Evolutionary conservation across 1,140 invertebrate genomes (phyloP), one percentile per base, ranked within the genome.

Genomic region (Nasonia giraulti): DNA sequence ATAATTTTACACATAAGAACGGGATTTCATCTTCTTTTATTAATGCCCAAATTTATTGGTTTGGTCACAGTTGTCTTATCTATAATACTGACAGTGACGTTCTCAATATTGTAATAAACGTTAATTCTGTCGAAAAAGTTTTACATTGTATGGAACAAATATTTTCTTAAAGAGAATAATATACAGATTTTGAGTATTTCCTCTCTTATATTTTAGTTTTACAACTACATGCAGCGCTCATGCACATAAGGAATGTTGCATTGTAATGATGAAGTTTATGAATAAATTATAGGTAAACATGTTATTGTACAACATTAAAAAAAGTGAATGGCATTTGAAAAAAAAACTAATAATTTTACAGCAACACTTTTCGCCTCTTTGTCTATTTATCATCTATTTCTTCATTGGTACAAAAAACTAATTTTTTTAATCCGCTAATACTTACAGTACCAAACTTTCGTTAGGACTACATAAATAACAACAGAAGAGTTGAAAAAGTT

Each of bases 21-120:
- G 27, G 2, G 10, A 62, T 40, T 37, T 73, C 2, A 55, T 75
- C 1, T 47, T 69, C 4, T 73, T 71, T 47, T 66, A 14, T 62
- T 74, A 75, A 75, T 69, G 73, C 23, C 71, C 71, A 69, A 73
- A 73, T 44, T 3, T 33, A 33, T 73, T 85, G 23, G 47, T 79
- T n/a, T 33, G 23, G 68, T 80, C 14, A 82, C n/a, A 74, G 31
- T n/a, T 82, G 50, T 76, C 84, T 86, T 87, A 87, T 73, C 74
- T 86, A 87, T 90, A 90, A 90, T 90, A 90, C 89, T 90, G 89
- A 87, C 86, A 81, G 33, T 68, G 37, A 77, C 69, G 27, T 14
- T 62, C 31, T 76, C 68, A 47, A 68, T 69, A 83, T 83, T 77
- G 12, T 69, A 76, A n/a, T 5, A 62, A 83, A 47, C 31, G n/a